Evolutionary conservation across 2,113 vertebrate genomes (phyloP), one percentile per base, ranked within the genome.

Genomic region (Panurus biarmicus): DNA sequence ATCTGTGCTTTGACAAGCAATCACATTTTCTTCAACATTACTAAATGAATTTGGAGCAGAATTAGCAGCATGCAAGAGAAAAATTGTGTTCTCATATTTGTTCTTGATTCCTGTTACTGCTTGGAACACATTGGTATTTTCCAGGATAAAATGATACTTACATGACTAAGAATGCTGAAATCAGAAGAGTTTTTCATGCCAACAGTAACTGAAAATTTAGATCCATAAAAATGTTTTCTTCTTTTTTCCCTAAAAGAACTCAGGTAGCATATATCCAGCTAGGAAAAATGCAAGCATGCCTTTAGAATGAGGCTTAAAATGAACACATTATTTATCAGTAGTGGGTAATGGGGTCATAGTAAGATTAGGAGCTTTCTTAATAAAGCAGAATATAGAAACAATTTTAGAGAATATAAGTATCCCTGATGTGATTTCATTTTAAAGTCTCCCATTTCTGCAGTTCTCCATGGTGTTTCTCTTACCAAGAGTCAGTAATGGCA

Each of bases 1-100:
- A 75, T 83, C 72, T 85, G 57, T 91, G 75, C 75, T 88, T 91
- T 95, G 93, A 94, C 78, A 87, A 60, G 85, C 78, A 94, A 80
- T 90, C 78, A 44, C 74, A 48, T 87, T 86, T 95, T 90, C 83
- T 90, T 94, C 64, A 56, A 72, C 2, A 1, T 81, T 86, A 56
- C 72, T 93, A 51, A 76, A 60, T 67, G 48, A 89, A 60, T 88
- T 74, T 74, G 53, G 75, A 91, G 48, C 38, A 71, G 71, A 92
- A 93, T 83, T 82, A 76, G 66, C 11, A 21, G 85, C 85, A 77
- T 7, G 5, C 16, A 23, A 64, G 58, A 78, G 58, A 67, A 22
- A 85, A 85, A 90, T 40, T 0, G 1, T 42, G 14, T 61, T 87
- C 54, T n/a, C 2, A 0, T 70, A 29, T 81, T 85, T 87, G 42